Percentiles rank a stretch among this genome's conserved stretches.
These are phyloP conservation scores for Lysandra coridon DNA, from an alignment of 2,888 invertebrate genomes.

Conservation along the genomic window DNA sequence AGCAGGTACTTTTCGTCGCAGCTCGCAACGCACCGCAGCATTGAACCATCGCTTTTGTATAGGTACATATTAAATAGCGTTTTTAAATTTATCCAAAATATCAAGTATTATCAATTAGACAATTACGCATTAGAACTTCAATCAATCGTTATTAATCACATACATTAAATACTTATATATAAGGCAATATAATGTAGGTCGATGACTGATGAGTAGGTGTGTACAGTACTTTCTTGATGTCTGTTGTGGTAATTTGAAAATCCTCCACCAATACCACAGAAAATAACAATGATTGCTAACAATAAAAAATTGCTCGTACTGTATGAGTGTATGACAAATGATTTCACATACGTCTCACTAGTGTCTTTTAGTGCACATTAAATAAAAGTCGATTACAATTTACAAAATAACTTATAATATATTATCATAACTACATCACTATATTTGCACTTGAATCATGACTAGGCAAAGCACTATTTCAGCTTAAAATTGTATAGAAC, in stretches of 20 bases:
- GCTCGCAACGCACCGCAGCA: too few species aligned
- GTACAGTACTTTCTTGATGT: background rate
- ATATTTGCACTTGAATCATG: constrained; percentile 30
- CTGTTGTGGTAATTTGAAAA: background rate
- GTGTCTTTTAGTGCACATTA: constrained; percentile 69
- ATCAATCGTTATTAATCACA: background rate
- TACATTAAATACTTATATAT: background rate
- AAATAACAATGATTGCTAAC: background rate
- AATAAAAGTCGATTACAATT: constrained; percentile 34
- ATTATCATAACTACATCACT: constrained; percentile 35
- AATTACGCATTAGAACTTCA: background rate
- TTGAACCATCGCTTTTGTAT: too few species aligned
- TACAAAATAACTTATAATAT: constrained; percentile 31
- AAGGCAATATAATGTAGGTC: background rate
- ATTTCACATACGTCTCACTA: constrained; percentile 63
- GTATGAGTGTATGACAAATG: constrained; percentile 24
- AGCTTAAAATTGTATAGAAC: constrained; percentile 4
- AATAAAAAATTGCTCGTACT: background rate
- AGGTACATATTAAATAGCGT: too few species aligned
- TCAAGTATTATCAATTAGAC: background rate
- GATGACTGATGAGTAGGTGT: background rate
- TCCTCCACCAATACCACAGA: background rate
- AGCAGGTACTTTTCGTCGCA: too few species aligned
- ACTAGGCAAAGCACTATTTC: background rate
- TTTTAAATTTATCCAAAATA: background rate